Base-by-base conservation (phyloP, 2,888 invertebrate genomes). In the Mesorhabditis sp. region DNA sequence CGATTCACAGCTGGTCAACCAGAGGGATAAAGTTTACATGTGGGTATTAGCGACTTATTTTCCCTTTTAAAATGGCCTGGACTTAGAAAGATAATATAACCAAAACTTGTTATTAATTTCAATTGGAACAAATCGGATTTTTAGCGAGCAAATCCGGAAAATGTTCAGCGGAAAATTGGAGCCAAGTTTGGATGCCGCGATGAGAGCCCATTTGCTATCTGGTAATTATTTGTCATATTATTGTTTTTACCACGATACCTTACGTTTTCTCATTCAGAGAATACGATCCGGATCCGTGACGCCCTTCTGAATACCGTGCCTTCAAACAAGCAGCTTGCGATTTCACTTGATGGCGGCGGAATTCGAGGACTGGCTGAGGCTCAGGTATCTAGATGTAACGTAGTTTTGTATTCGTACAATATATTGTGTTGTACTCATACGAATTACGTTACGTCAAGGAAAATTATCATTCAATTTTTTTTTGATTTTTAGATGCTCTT, bases 321-420 rank as follows among this genome's bases (percentile, higher is more conserved):
- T 13, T 13, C 58, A 2, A 50, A 50, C n/a, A 10, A n/a, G 2
- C 7, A 50, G 1, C 7, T 50, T 41, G 67, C 68, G 5, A 70
- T 76, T 2, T 68, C 73, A 0, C 70, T 79, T 44, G 83, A 83
- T 66, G 83, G 83, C 4, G 83, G 83, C 2, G 83, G 83, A 4
- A 80, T 83, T 45, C 72, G 79, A 41, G 83, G 83, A 58, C 68
- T 83, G 6, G 76, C 79, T 7, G 72, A 81, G 5, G 74, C 80
- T n/a, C 78, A 80, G 72, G 74, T 81, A 6, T 66, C 13, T 13
- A 41, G 5, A 43, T 43, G 28, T n/a, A 5, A 13, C 43, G 7
- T 28, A 7, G 45, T 65, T 15, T 65, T 65, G 42, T 28, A 28
- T 28, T 28, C 28, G 28, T 28, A 28, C 28, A 28, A 28, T 28